Base-by-base conservation (phyloP, 2,113 vertebrate genomes). In the Nothoprocta perdicaria region DNA sequence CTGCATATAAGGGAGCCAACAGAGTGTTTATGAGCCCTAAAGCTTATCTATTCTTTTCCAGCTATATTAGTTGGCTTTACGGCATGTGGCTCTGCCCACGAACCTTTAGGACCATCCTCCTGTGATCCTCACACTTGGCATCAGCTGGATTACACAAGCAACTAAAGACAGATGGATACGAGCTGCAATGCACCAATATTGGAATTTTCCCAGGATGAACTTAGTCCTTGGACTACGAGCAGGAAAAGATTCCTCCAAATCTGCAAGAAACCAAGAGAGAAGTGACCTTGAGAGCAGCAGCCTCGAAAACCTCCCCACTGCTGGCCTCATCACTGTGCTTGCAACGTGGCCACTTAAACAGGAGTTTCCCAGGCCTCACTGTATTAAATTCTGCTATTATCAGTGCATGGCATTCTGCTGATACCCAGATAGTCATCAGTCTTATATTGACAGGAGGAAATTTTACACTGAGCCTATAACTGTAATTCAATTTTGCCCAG, bases 391-490 rank as follows among this genome's bases (percentile, higher is more conserved):
- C 92, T 90, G 33, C 58, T 83, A 52, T 86, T 80, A 92, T 76
- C 93, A 95, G 90, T 91, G 93, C 65, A 85, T 79, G 53, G 46
- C 62, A 87, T 53, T 48, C 31, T 5, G 21, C 46, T 93, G 87
- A 94, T 94, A 67, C 33, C 60, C 77, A 80, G 65, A 95, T 88
- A 96, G 86, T 90, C 84, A 86, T 97, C 97, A 93, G 91, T 96
- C 93, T 88, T 96, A 96, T 95, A 96, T 95, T 89, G 94, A 96
- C 86, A 90, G 80, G 86, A 67, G 84, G 75, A 88, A 61, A 92
- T 94, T 94, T 85, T 88, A 40, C 55, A 67, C 62, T 63, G 73
- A 88, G 95, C 84, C 71, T 31, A 77, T 92, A 93, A 92, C 87
- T 94, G 29, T 80, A 87, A 94, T 91, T 94, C 63, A 38, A 90